Evolutionary conservation across 2,888 invertebrate species (phyloP).

Genomic region (Lathronympha strigana): DNA sequence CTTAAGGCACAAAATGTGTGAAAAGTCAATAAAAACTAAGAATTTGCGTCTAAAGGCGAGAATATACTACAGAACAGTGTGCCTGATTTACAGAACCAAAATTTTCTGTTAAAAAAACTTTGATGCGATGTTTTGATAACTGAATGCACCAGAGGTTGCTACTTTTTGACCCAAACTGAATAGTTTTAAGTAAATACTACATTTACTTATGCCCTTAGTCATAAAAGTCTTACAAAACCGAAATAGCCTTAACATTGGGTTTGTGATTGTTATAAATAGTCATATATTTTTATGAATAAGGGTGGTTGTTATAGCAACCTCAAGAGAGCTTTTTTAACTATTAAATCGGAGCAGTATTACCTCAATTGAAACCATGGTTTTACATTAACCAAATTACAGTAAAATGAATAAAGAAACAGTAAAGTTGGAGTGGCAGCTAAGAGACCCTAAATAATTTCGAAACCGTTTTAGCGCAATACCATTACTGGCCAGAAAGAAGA

Average conservation of each 20-base stretch:
- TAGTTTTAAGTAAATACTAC: neutral
- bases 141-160: neutral
- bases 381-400: constrained; percentile 50
- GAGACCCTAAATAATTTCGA: constrained; percentile 16
- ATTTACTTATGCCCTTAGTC: neutral
- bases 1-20: neutral
- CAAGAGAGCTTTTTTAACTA: neutral
- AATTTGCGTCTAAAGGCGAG: too few species aligned
- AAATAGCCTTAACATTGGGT: neutral
- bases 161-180: neutral
- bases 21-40: neutral
- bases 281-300: neutral
- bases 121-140: too few species aligned
- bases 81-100: too few species aligned
- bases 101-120: too few species aligned
- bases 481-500: constrained; percentile 1
- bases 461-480: neutral
- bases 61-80: too few species aligned
- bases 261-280: neutral
- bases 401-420: constrained; percentile 63
- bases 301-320: constrained; percentile 14
- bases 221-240: neutral
- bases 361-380: constrained; percentile 52
- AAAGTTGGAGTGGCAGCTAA: constrained; percentile 53
- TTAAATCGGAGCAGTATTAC: constrained; percentile 51